Base-by-base conservation (phyloP, 2,797 vertebrate species). In the Hirundo rustica region DNA sequence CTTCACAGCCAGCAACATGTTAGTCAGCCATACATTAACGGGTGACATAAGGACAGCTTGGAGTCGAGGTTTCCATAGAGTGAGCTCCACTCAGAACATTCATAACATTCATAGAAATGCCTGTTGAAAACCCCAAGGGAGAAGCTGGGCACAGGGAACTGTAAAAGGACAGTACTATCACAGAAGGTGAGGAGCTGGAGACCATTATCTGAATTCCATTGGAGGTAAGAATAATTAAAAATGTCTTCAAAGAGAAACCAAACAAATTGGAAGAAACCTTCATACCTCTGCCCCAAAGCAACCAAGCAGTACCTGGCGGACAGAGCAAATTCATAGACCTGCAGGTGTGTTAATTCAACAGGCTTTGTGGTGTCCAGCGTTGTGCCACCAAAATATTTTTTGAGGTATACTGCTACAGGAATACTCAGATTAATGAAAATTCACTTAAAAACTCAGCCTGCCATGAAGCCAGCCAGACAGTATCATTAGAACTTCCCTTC, bases 181-280 rank as follows among this genome's bases (percentile, higher is more conserved):
- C 14, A 12, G 45, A 80, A 57, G 8, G 16, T 45, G 22, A 62
- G 13, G 29, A 79, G 12, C 13, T 55, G 32, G 42, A 72, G 11
- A 65, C 8, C 1, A 4, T 54, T 40, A 15, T 44, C 34, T 76
- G 23, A 75, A 54, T 89, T 96, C 84, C 62, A n/a, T 20, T 78
- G 54, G 34, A 54, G 44, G 18, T 72, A 89, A 89, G 57, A 68
- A 83, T 86, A 95, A 94, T 76, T 89, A 92, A 90, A 86, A 87
- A 13, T 75, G 26, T 14, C n/a, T 94, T 96, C 51, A 88, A 65
- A 81, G 58, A 87, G 48, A 62, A 89, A 95, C 16, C 45, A 80
- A 76, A 83, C 7, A 70, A 79, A 23, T 16, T 57, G n/a, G 48
- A 36, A 88, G 16, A 88, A 78, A 60, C 4, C 18, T 60, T 27